Percentiles rank a stretch among this genome's conserved stretches.
Conservation (phyloP, 2,113 vertebrate species). For the Cinclus mexicanus region DNA sequence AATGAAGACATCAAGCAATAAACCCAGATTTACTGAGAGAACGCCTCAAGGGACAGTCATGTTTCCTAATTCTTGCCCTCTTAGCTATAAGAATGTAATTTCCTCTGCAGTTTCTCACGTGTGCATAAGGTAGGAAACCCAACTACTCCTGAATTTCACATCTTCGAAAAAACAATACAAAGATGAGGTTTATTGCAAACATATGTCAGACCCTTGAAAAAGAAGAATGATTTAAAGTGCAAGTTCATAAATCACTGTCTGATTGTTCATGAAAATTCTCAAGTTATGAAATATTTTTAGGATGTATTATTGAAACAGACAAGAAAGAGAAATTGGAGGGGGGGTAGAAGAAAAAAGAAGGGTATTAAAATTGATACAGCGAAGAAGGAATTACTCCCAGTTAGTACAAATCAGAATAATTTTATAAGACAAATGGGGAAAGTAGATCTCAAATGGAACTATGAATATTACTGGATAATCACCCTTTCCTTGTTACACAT, state of each 20-base stretch:
- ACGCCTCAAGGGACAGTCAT: rapidly evolving
- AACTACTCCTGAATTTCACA: neutral
- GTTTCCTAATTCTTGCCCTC: neutral
- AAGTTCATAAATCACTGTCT: neutral
- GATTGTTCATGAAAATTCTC: neutral
- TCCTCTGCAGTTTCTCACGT: neutral
- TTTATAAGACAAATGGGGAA: neutral
- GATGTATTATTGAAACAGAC: neutral
- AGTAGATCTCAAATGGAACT: neutral
- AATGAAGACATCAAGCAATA: neutral
- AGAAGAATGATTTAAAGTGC: neutral
- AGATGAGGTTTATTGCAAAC: neutral
- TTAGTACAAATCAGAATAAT: neutral
- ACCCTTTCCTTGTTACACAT: neutral
- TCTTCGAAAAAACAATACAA: neutral
- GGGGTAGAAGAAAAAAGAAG: neutral
- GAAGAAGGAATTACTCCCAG: neutral
- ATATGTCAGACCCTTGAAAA: neutral
- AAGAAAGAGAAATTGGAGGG: neutral
- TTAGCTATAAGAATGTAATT: neutral
- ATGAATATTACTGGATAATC: neutral
- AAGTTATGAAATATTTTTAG: neutral
- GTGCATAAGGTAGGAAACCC: neutral
- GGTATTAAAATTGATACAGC: neutral
- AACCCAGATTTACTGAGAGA: neutral